Evolutionary conservation across 1,140 invertebrate species (phyloP), one percentile per base, ranked within the genome.

Genomic region (Palaemon carinicauda): DNA sequence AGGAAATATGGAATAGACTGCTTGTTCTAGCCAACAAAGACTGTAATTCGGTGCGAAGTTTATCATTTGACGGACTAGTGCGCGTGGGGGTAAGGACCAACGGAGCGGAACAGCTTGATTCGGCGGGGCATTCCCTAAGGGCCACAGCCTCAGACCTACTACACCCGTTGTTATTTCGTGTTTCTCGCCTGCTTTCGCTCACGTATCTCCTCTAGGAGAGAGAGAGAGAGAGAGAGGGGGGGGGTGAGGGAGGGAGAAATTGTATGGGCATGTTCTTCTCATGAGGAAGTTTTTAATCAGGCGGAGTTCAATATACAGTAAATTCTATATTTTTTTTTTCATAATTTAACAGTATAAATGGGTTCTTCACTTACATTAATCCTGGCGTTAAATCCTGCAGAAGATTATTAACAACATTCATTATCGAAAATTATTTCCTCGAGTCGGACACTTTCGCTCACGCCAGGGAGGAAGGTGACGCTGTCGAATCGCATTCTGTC

Each of bases 91-190:
- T 15, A 51, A 54, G 24, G 33, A 60, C 79, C 54, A 27, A 14
- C 85, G 65, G 80, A 31, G 85, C 85, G 80, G 75, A 82, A 87
- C 85, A 80, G 79, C 60, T 31, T 77, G 79, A 87, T 85, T 79
- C 82, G 75, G 56, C 24, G 82, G 77, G 41, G 54, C 79, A 75
- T 87, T 77, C 85, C 85, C 85, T 77, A 27, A 50, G 79, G 85
- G 27, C 5, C 12, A 74, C 60, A 78, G 54, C 27, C 53, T 54
- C 69, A 50, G 75, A 82, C 78, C 85, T 69, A 71, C 81, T 87
- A 19, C n/a, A n/a, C 27, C 29, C 29, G 31, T 75, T 75, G 5
- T 41, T 41, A 41, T 41, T 41, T 41, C 41, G 73, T 24, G 27
- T 12, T n/a, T 78, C 52, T 73, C 85, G 41, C 71, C 78, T 31